Percentiles rank a stretch among this genome's conserved stretches.
phyloP scores from a whole-genome alignment of 35 echinoderm and acorn worm species.

The Anneissia japonica region DNA sequence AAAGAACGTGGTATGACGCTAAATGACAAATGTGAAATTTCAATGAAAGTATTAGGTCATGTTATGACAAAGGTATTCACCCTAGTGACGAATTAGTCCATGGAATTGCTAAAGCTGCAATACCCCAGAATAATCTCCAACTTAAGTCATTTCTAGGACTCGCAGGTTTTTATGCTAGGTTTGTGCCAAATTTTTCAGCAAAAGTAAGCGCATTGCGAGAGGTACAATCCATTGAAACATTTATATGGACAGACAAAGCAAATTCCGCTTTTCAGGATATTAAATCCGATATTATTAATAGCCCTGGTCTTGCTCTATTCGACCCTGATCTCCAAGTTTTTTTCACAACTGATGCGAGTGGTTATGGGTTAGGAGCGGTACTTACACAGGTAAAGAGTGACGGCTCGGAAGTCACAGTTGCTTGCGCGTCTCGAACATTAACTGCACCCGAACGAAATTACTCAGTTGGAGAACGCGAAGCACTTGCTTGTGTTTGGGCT shows the following conservation, averaged over 20 bases:
- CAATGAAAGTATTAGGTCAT: constrained; percentile 18
- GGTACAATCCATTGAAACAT: background rate
- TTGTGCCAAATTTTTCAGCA: background rate
- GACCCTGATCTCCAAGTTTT: constrained; percentile 1
- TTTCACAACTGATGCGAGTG: constrained; percentile 47
- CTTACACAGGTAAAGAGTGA: constrained; percentile 28
- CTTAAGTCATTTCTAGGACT: background rate
- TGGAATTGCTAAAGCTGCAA: background rate
- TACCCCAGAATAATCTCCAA: background rate
- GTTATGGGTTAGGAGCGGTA: constrained; percentile 42
- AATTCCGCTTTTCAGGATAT: background rate
- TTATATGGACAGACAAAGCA: background rate
- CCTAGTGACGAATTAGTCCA: background rate
- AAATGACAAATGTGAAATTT: background rate
- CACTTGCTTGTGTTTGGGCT: constrained; percentile 52
- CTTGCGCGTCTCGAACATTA: constrained; percentile 45
- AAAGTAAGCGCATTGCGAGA: background rate
- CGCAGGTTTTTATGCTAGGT: constrained; percentile 9
- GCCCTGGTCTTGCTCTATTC: constrained; percentile 16
- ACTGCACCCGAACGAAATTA: constrained; percentile 46
- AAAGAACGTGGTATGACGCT: background rate
- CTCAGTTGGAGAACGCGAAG: constrained; percentile 41
- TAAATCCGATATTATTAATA: background rate
- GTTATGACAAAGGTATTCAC: background rate
- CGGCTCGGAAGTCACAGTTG: constrained; percentile 28